Base-by-base conservation (phyloP, 2,888 invertebrate species). In the Rotaria socialis region DNA sequence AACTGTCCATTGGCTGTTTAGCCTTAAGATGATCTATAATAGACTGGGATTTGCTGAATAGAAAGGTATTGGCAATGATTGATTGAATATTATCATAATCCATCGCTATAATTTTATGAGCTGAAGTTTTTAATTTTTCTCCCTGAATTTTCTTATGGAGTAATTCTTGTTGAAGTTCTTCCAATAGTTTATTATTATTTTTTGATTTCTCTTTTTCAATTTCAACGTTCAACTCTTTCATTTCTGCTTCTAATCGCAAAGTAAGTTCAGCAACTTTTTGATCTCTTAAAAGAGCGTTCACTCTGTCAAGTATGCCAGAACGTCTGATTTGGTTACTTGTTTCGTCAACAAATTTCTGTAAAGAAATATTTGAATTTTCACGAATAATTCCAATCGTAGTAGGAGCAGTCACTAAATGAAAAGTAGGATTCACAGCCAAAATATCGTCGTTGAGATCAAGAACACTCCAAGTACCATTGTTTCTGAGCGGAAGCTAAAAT, bases 111-210 rank as follows among this genome's bases (percentile, higher is more conserved):
- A 80, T 80, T 47, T 80, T 8, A 41, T 75, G 19, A 24, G 6
- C 2, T 43, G 24, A 41, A 80, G 35, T 4, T 22, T 47, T 43
- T 3, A 80, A 24, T 80, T 80, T 7, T 47, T 80, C 24, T 80
- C n/a, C 80, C 4, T n/a, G n/a, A 47, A 14, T 0, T 80, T 80
- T 5, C 43, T 5, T 75, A 7, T 22, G 24, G 41, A 10, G 0
- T 43, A 75, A 75, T 43, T 75, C 22, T 75, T 75, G 75, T 75
- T 75, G 75, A 43, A 75, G 75, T 8, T 43, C 22, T 43, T 41
- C 43, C 8, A 75, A 43, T 24, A 19, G 10, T 10, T 75, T 24
- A 75, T 43, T 41, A 22, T 75, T 24, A 24, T 24, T 24, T 75
- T 43, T 43, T 24, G 10, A 43, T 43, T 75, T 41, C 14, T 75